Evolutionary conservation across 1,140 invertebrate species (phyloP).

Genomic region (Aphidius ervi): DNA sequence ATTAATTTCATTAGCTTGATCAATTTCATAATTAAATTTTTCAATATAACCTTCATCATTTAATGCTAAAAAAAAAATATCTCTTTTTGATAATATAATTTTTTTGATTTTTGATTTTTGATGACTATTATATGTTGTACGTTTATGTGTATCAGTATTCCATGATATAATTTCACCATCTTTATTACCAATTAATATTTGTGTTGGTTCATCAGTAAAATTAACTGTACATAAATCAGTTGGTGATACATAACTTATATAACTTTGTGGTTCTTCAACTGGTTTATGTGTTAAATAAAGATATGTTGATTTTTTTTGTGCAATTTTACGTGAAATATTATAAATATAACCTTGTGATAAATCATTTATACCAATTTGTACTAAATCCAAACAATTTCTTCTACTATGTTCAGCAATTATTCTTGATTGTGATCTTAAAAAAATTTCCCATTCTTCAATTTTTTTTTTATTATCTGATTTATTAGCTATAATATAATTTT

Average conservation of each 20-base stretch:
- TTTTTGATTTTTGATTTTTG: conserved; percentile 37
- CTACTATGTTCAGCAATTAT: conserved; percentile 48
- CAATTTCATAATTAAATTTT: conserved; percentile 35
- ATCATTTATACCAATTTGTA: conserved; percentile 51
- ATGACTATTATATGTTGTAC: conserved; percentile 37
- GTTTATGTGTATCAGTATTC: conserved; percentile 33
- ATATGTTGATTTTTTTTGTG: conserved; percentile 24
- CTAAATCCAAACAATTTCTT: conserved; percentile 45
- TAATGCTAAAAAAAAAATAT: conserved; percentile 40
- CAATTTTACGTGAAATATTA: conserved; percentile 44
- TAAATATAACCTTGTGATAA: conserved; percentile 39
- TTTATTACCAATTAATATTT: conserved; percentile 41
- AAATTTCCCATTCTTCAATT: conserved; percentile 37
- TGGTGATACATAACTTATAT: conserved; percentile 38
- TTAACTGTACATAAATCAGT: conserved; percentile 32
- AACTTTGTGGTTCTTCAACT: conserved; percentile 25
- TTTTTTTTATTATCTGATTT: conserved; percentile 27
- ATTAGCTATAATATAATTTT: conserved; percentile 47
- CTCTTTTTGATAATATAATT: conserved; percentile 36
- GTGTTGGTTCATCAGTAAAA: conserved; percentile 40
- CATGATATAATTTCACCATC: conserved; percentile 39
- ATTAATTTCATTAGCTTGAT: conserved; percentile 29
- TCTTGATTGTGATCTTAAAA: conserved; percentile 45
- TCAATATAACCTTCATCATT: conserved; percentile 41
- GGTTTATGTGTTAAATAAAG: conserved; percentile 38